Evolutionary conservation across 2,888 invertebrate genomes (phyloP), one percentile per base, ranked within the genome.

Genomic region (Latheticus oryzae): DNA sequence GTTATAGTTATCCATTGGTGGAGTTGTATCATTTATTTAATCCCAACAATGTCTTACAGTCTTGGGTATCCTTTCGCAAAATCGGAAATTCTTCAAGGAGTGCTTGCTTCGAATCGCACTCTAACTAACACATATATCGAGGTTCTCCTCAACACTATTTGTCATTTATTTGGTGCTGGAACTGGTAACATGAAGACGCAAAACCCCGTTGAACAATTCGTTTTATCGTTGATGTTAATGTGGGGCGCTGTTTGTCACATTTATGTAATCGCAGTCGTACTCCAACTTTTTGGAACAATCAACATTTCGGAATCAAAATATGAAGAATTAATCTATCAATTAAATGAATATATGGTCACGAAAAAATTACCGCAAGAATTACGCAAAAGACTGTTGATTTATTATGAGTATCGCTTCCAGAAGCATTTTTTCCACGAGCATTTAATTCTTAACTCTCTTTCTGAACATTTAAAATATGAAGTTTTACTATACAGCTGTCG

Each of bases 351-450:
- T 64, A 82, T 83, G 77, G 71, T 70, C 2, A 78, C 81, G 35
- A 83, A 82, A 64, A 80, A 81, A 59, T 76, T 84, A n/a, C 82
- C 84, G 0, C 59, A 68, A 7, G 59, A 72, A 4, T 67, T 84
- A 8, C 78, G 79, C 65, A 71, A 77, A 21, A 78, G 81, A 3
- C 73, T 85, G 3, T 67, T 78, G 2, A 73, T 75, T 3, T 84
- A 82, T 66, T 84, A 84, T 65, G 76, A 80, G 42, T 82, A 82
- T 68, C 78, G 78, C 40, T 85, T 80, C 64, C 82, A 81, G 61
- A 80, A 80, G 51, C 75, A 75, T 19, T 84, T 82, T 62, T 85
- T 82, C 68, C 79, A 80, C 62, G 84, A 85, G 57, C 73, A 78
- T 1, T 71, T 64, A 7, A 68, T 72, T 72, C 40, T 73, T 5